Conservation (phyloP, 1,140 invertebrate species). For the Drosophila teissieri region DNA sequence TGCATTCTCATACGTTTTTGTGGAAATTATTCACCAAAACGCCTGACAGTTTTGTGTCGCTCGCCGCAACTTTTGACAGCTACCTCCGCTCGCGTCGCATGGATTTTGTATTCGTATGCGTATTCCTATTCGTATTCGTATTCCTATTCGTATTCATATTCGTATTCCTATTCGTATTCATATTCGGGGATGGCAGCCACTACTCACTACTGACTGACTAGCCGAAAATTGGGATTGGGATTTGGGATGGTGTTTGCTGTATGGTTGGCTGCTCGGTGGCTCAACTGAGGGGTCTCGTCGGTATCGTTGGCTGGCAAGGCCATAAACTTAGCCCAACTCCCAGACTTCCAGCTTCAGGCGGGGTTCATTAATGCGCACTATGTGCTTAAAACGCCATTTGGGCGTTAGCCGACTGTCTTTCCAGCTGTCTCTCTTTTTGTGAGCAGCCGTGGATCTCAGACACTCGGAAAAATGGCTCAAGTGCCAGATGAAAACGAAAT, state of each 20-base stretch:
- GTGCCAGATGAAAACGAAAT: too few relatives aligned
- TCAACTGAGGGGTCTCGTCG: slow-evolving; percentile 11
- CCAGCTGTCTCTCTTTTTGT: slow-evolving; percentile 28
- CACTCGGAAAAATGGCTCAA: slow-evolving; percentile 15
- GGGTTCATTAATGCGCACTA: slow-evolving; percentile 59
- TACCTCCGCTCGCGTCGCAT: slow-evolving; percentile 30
- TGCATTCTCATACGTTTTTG: slow-evolving; percentile 27
- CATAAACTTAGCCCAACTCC: slow-evolving; percentile 56
- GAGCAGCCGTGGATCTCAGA: slow-evolving; percentile 1
- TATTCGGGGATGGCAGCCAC: slow-evolving; percentile 14
- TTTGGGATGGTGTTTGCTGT: slow-evolving; percentile 13
- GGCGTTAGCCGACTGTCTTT: slow-evolving; percentile 39
- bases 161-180: background rate
- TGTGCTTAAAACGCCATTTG: slow-evolving; percentile 61
- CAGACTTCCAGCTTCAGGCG: slow-evolving; percentile 11
- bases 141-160: background rate
- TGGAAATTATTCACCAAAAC: slow-evolving; percentile 51
- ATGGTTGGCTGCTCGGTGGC: slow-evolving; percentile 37
- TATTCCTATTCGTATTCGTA: too few relatives aligned
- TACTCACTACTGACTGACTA: too few relatives aligned
- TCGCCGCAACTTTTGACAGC: slow-evolving; percentile 55
- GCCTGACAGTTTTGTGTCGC: slow-evolving; percentile 69
- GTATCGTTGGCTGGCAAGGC: slow-evolving; percentile 43
- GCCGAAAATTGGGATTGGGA: slow-evolving; percentile 4
- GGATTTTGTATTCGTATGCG: slow-evolving; percentile 10